Percentiles rank a stretch among this genome's conserved stretches.
Conservation (phyloP, 2,888 invertebrate species). For the Dolichopus griseipennis region DNA sequence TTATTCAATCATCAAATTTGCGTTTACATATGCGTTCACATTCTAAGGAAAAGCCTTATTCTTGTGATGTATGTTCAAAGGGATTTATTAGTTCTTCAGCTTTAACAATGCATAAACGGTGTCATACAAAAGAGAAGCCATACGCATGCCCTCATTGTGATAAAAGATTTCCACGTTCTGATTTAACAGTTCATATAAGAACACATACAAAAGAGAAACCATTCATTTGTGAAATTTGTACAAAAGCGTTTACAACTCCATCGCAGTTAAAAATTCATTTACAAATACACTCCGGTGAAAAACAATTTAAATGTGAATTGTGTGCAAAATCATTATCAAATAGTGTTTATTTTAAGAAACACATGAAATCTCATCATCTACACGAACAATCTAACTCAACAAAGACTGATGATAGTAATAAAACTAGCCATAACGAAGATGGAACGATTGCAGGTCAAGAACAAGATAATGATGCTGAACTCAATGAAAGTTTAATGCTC, state of each 20-base stretch:
- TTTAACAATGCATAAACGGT: conserved; percentile 51
- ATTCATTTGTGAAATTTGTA: conserved; percentile 33
- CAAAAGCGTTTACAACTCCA: conserved; percentile 37
- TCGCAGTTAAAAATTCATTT: conserved; percentile 40
- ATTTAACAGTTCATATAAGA: conserved; percentile 38
- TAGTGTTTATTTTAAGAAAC: conserved; percentile 39
- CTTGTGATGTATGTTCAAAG: conserved; percentile 35
- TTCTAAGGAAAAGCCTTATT: conserved; percentile 29
- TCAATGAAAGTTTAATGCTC: conserved; percentile 17
- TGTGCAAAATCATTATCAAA: conserved; percentile 33
- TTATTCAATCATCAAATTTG: conserved; percentile 53
- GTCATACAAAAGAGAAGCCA: conserved; percentile 55
- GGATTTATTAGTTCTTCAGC: conserved; percentile 41
- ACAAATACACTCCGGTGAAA: conserved; percentile 40
- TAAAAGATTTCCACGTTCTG: conserved; percentile 52
- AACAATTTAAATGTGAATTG: conserved; percentile 38
- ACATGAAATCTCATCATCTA: conserved; percentile 49
- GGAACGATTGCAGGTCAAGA: background rate
- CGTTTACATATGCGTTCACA: conserved; percentile 42
- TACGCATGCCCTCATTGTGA: conserved; percentile 50
- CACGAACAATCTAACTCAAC: conserved; percentile 33
- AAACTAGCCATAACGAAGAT: background rate
- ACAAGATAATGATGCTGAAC: conserved; percentile 14
- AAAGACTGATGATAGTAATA: conserved; percentile 9
- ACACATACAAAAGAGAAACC: conserved; percentile 35